Base-by-base conservation (phyloP, 2,888 invertebrate genomes). In the Pollenia griseotomentosa region DNA sequence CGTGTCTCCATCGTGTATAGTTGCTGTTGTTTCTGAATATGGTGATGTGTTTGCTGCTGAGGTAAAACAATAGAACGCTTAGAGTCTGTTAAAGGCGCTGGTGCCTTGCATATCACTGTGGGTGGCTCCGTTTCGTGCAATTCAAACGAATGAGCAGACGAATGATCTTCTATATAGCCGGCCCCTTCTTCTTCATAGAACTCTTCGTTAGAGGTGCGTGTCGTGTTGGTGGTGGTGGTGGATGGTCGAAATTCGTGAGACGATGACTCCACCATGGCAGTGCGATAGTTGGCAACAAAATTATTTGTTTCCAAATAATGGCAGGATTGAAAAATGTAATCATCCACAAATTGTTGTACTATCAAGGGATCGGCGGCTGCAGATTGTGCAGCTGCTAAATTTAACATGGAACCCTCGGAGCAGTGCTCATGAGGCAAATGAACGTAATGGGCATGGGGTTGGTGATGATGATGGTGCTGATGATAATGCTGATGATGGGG, bases 301-400 rank as follows among this genome's bases (percentile, higher is more conserved):
- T 92, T 92, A 90, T 93, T 93, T 90, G 93, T 93, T 91, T 93
- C 93, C 92, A 93, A 89, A 90, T 93, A 93, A 89, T 93, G 93
- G 89, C 93, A 92, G 90, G 93, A 93, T 88, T 93, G 92, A 89
- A 93, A 93, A 88, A 93, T 89, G 88, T 93, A 93, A 90, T 93
- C 93, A 89, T 93, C 93, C 53, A 87, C 87, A 85, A 93, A 93
- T 86, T 93, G 93, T 89, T 92, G 89, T 74, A 91, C 88, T 66
- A 90, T 79, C 12, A 88, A 84, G 57, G 84, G 81, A 79, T 87
- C 84, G 44, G 78, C 63, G 40, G 84, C 74, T 14, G 68, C 83
- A 51, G 83, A 88, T 85, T 89, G 86, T 51, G 89, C 88, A 10
- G 85, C 81, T 2, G 70, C 86, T 63, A 85, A 83, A 80, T 83